A percentile compares a stretch with the other conserved stretches of the same genome.
phyloP scores from a whole-genome alignment of 2,797 vertebrate species.

The Astyanax mexicanus region DNA sequence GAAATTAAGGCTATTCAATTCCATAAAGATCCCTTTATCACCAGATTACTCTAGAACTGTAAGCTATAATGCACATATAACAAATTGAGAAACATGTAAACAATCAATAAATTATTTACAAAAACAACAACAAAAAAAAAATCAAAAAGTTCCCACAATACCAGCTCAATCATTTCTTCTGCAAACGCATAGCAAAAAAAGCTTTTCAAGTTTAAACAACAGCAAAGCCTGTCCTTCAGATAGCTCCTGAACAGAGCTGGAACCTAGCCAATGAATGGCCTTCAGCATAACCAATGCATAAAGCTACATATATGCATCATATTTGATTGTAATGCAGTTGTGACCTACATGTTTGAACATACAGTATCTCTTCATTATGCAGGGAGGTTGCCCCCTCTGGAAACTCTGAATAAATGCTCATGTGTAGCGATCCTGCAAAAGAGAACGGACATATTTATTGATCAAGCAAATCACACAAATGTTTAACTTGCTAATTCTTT shows the following conservation, averaged over 20 bases:
- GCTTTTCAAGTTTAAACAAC: background rate
- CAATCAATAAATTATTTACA: conserved; percentile 19
- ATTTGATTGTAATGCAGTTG: conserved; percentile 30
- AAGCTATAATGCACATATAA: background rate
- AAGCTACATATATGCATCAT: conserved; percentile 38
- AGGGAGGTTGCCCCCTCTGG: background rate
- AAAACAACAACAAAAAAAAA: background rate
- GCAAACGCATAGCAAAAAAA: background rate
- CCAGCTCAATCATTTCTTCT: background rate
- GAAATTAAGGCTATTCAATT: conserved; percentile 19
- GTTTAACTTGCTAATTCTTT: no score
- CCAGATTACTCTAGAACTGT: background rate
- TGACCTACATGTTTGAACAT: conserved; percentile 6
- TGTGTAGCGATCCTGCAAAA: conserved; percentile 79
- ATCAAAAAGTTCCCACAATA: conserved; percentile 18
- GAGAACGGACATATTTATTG: background rate
- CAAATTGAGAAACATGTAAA: conserved; percentile 26
- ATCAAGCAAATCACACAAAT: no score
- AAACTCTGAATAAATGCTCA: conserved; percentile 62
- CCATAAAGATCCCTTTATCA: conserved; percentile 1
- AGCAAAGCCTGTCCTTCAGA: background rate
- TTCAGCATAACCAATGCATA: background rate
- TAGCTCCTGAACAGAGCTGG: background rate
- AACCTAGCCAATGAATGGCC: background rate
- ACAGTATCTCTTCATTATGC: conserved; percentile 9